Evolutionary conservation across 2,113 vertebrate species (phyloP), one percentile per base, ranked within the genome.

Genomic region (Lepisosteus osseus): DNA sequence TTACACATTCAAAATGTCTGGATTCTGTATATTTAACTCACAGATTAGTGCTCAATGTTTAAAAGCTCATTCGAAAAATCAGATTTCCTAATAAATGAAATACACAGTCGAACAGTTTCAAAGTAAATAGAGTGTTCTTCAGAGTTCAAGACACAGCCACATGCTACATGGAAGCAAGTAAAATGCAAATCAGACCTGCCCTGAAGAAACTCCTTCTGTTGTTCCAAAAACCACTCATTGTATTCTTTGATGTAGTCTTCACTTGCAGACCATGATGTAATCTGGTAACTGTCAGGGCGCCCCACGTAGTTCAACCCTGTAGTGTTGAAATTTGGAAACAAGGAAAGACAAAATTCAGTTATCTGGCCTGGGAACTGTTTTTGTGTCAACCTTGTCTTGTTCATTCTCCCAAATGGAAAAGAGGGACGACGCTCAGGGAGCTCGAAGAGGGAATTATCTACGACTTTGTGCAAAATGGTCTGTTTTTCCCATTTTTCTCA

Each of bases 271-370:
- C 83, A 87, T 9, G 42, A 65, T 44, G 62, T 84, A 12, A 68
- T 68, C 68, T 84, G 70, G 42, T 86, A 88, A 56, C 77, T 72
- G 64, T 69, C 75, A 8, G 14, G 54, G 47, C 72, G 72, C 2
- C 71, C 74, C 15, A 54, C 47, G 13, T 88, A 87, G 54, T 84
- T 81, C 63, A 88, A 70, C 40, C 84, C 86, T 89, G 43, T 62
- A 41, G 51, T 14, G 51, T n/a, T 3, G 6, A 44, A 65, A 65
- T 13, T 44, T 44, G 43, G 2, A n/a, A 42, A 65, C 61, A 0
- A 3, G 62, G 40, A 54, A 65, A 42, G 42, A 42, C 41, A 65
- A 61, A 9, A 54, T 12, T 56, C 57, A 29, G 7, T 29, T 59
- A 59, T n/a, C 1, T 13, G 4, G 14, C 57, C 5, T 59, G 5